Conservation (phyloP, 2,888 invertebrate species). For the Pammene aurita region DNA sequence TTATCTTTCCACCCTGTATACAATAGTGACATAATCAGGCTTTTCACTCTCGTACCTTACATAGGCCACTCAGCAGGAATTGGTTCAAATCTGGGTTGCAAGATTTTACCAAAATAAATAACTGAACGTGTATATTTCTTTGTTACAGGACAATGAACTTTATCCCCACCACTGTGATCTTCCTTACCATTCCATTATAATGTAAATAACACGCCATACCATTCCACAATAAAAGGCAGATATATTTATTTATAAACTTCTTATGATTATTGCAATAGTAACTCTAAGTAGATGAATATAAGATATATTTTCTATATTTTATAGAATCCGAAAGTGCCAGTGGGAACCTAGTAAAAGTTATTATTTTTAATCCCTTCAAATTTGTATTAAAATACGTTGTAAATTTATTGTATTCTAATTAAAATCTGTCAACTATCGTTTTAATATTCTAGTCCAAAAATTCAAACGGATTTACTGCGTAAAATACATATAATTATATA, state of each 20-base stretch:
- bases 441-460: slow-evolving; percentile 16
- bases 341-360: neutral
- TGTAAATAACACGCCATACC: slow-evolving; percentile 30
- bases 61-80: too few relatives aligned
- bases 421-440: neutral
- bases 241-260: slow-evolving; percentile 34
- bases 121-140: neutral
- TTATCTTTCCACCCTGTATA: too few relatives aligned
- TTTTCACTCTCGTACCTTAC: too few relatives aligned
- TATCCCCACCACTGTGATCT: slow-evolving; percentile 37
- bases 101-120: too few relatives aligned
- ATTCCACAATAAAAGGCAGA: slow-evolving; percentile 33
- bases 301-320: slow-evolving; percentile 26
- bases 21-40: too few relatives aligned
- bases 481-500: neutral
- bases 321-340: slow-evolving; percentile 23
- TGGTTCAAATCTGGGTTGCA: too few relatives aligned
- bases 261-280: slow-evolving; percentile 40
- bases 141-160: slow-evolving; percentile 41
- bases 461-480: neutral
- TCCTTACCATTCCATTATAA: slow-evolving; percentile 40
- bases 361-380: slow-evolving; percentile 1
- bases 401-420: neutral
- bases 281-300: slow-evolving; percentile 32
- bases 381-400: neutral